Evolutionary conservation across 2,797 vertebrate species (phyloP), one percentile per base, ranked within the genome.

Genomic region (Anabas testudineus): DNA sequence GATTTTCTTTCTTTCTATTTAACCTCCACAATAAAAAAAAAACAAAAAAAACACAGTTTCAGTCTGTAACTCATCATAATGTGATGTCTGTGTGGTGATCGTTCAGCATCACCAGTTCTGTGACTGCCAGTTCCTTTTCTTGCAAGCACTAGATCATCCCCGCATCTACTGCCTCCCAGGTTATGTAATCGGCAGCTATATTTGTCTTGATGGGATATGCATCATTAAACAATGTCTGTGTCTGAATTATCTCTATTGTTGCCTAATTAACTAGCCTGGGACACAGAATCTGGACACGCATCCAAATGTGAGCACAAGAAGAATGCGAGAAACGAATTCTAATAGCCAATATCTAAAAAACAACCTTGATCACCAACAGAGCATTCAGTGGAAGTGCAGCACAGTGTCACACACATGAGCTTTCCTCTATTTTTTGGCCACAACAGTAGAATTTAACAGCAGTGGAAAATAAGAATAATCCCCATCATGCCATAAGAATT

Each of bases 131-230:
- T 59, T 83, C 28, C 46, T 52, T 74, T 77, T 67, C 74, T 81
- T 82, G 68, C 74, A 71, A 70, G 61, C 74, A 74, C 61, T 71
- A 69, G 62, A 71, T 71, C 54, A 21, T 42, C 39, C 57, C 34
- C 30, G 42, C 47, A 72, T 79, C 66, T 63, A 62, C 67, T 76
- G 72, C 74, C 82, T 85, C 71, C 52, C 57, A 85, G 80, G 85
- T 92, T 88, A 90, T 88, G 86, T 88, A 90, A 93, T 83, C 64
- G 26, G 67, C 62, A 62, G 82, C 82, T 86, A 91, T 91, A 88
- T 93, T 92, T 86, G 85, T 87, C 83, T 84, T 79, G 80, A 87
- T 86, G 79, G 80, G 82, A 83, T 73, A 72, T 78, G 68, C 83
- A 57, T 73, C 75, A 91, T 92, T 91, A 86, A 92, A 88, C 84